Conservation (phyloP, 2,888 invertebrate species). For the Molanna angustata region DNA sequence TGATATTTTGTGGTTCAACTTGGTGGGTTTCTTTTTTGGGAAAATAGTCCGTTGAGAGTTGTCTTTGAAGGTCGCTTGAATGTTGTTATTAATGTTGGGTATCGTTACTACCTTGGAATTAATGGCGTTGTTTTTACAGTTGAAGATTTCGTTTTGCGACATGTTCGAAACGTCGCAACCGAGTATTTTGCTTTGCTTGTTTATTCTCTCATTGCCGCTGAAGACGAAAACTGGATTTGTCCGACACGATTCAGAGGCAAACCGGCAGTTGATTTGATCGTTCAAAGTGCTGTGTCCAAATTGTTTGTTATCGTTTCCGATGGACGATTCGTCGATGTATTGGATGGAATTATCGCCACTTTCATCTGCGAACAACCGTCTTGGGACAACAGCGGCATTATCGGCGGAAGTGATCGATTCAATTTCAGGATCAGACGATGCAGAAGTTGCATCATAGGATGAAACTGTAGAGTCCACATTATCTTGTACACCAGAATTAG, state of each 20-base stretch:
- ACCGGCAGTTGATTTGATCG: constrained; percentile 13
- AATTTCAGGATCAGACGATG: constrained; percentile 35
- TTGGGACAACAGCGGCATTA: constrained; percentile 36
- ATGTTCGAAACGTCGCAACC: constrained; percentile 51
- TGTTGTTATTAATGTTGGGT: constrained; percentile 12
- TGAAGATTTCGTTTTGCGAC: constrained; percentile 46
- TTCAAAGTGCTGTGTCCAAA: constrained; percentile 21
- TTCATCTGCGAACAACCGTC: constrained; percentile 45
- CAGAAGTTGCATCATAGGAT: constrained; percentile 31
- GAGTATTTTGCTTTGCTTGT: constrained; percentile 53
- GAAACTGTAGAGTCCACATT: constrained; percentile 30
- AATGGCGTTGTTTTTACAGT: constrained; percentile 10
- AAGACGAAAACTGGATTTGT: constrained; percentile 19
- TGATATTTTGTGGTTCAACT: constrained; percentile 42
- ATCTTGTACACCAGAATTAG: constrained; percentile 27
- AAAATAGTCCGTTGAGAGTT: constrained; percentile 5
- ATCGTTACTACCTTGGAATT: constrained; percentile 28
- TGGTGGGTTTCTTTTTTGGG: not conserved
- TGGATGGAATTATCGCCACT: constrained; percentile 43
- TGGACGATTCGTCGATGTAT: constrained; percentile 18
- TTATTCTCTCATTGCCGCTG: constrained; percentile 35
- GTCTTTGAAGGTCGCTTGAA: constrained; percentile 16
- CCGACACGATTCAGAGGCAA: not conserved
- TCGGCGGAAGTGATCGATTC: constrained; percentile 26
- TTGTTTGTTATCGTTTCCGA: constrained; percentile 12